phyloP scores from a whole-genome alignment of 2,888 invertebrate species.

The Zonitis immaculata region DNA sequence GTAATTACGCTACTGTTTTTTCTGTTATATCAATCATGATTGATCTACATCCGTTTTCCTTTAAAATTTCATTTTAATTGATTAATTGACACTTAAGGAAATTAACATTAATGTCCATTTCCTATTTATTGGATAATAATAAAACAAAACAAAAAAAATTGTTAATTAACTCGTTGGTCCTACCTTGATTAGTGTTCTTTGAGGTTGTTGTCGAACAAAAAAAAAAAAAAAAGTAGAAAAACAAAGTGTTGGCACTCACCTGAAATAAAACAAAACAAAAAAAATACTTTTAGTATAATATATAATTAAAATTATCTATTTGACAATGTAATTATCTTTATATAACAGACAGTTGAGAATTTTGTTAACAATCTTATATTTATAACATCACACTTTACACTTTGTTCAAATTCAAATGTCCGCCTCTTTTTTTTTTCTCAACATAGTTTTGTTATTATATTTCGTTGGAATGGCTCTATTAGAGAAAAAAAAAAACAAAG shows the following conservation, averaged over 20 bases:
- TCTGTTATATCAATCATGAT: background rate
- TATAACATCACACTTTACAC: background rate
- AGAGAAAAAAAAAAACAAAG: no score
- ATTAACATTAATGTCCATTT: background rate
- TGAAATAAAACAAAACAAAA: background rate
- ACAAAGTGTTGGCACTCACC: background rate
- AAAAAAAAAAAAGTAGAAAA: no score
- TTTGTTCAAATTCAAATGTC: background rate
- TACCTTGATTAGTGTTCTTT: background rate
- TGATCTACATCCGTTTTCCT: background rate
- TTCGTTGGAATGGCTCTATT: background rate
- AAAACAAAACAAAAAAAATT: no score
- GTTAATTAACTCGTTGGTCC: background rate
- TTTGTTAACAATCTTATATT: background rate
- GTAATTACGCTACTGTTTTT: no score
- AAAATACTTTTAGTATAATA: background rate
- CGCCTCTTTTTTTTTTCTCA: background rate
- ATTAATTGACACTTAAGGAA: background rate
- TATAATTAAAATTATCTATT: background rate
- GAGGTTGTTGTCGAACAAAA: background rate
- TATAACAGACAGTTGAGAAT: background rate
- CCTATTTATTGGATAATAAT: background rate
- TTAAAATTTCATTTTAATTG: background rate
- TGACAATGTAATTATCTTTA: background rate
- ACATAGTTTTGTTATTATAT: background rate